A percentile compares a stretch with the other conserved stretches of the same genome.
phyloP scores from a whole-genome alignment of 2,888 invertebrate species.

The Drosophila barbarae region DNA sequence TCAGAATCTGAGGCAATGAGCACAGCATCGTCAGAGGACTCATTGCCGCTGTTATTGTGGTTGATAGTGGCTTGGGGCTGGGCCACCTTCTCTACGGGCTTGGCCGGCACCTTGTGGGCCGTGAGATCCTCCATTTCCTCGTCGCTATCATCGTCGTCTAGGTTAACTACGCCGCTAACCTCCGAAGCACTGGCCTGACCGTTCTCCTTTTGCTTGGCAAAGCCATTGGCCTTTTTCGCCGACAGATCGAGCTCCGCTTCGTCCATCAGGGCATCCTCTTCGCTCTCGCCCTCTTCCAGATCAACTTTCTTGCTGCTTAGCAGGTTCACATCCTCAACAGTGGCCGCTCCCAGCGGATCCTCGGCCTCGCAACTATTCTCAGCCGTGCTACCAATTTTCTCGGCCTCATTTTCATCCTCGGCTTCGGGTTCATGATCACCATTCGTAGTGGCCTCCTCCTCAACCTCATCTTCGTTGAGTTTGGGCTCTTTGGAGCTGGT shows the following conservation, averaged over 20 bases:
- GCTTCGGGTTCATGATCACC: constrained; percentile 58
- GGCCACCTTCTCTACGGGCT: constrained; percentile 34
- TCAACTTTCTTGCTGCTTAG: constrained; percentile 18
- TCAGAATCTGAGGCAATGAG: constrained; percentile 78
- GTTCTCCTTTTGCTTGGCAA: constrained; percentile 54
- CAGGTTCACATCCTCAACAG: constrained; percentile 17
- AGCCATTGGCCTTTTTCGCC: constrained; percentile 59
- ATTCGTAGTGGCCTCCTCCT: constrained; percentile 63
- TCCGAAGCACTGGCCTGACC: constrained; percentile 58
- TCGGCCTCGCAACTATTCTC: constrained; percentile 69
- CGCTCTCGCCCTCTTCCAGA: constrained; percentile 45
- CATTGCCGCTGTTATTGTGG: constrained; percentile 44
- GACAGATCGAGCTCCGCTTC: constrained; percentile 8
- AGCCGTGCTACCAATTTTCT: constrained; percentile 67
- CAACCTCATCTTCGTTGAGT: constrained; percentile 51
- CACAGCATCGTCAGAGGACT: constrained; percentile 77
- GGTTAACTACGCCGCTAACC: constrained; percentile 65
- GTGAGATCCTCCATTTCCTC: constrained; percentile 61
- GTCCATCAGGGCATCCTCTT: constrained; percentile 1
- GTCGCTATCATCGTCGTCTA: constrained; percentile 75
- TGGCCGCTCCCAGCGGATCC: constrained; percentile 63
- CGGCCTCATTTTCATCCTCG: constrained; percentile 64
- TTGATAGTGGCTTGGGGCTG: constrained; percentile 20
- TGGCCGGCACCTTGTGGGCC: constrained; percentile 22
- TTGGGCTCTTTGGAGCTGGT: constrained; percentile 66